Conservation (phyloP, 2,888 invertebrate species). For the Thyatira batis region DNA sequence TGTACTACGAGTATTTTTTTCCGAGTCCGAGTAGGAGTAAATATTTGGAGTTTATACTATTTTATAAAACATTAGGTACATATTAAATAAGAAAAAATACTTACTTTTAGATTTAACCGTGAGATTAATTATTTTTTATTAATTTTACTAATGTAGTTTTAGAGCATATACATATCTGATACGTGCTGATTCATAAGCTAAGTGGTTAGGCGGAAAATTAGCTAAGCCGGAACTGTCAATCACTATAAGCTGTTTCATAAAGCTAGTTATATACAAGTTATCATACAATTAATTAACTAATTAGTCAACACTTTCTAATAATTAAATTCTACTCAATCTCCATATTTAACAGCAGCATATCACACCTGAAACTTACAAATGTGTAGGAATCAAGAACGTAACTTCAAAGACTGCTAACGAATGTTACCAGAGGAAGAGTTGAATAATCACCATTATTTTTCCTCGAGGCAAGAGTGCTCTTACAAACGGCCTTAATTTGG, state of each 20-base stretch:
- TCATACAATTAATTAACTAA: not conserved
- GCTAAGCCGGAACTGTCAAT: slow-evolving; percentile 57
- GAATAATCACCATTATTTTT: slow-evolving; percentile 71
- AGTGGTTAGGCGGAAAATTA: slow-evolving; percentile 68
- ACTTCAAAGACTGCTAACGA: slow-evolving; percentile 6
- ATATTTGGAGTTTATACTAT: too few species aligned
- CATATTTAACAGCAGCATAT: not conserved
- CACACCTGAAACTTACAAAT: slow-evolving; percentile 10
- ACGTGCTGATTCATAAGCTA: slow-evolving; percentile 52
- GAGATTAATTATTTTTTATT: too few species aligned
- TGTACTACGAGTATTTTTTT: not conserved
- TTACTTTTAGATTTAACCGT: too few species aligned
- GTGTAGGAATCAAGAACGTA: slow-evolving; percentile 17
- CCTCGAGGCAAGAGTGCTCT: slow-evolving; percentile 49
- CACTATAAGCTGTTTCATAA: slow-evolving; percentile 33
- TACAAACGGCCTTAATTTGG: slow-evolving; percentile 64
- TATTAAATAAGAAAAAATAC: too few species aligned
- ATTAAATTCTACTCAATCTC: not conserved
- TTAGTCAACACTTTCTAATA: not conserved
- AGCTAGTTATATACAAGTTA: not conserved
- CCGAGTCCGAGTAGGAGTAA: too few species aligned
- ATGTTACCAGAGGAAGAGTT: slow-evolving; percentile 44
- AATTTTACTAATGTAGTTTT: too few species aligned
- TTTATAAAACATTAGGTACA: too few species aligned
- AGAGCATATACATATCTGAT: not conserved